Conservation (phyloP, 1,140 invertebrate species). For the Hyles vespertilio region DNA sequence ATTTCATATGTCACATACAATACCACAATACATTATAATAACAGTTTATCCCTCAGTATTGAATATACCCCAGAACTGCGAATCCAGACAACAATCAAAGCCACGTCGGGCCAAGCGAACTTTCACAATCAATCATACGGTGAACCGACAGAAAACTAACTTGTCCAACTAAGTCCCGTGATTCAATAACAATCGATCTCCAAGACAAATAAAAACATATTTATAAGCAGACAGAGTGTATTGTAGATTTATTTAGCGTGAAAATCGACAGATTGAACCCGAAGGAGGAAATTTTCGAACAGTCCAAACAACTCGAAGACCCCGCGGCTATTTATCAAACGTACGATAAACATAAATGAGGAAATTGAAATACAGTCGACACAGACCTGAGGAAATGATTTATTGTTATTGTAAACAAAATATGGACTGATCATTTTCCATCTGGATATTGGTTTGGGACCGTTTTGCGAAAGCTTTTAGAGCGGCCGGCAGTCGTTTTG, state of each 20-base stretch:
- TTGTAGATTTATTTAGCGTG: conserved; percentile 59
- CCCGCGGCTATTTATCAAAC: conserved; percentile 67
- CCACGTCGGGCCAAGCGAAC: no score
- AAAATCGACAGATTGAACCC: conserved; percentile 44
- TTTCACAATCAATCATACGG: no score
- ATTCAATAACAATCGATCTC: neutral
- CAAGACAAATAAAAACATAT: conserved; percentile 60
- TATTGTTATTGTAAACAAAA: conserved; percentile 70
- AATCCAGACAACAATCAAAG: no score
- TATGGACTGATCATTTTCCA: conserved; percentile 67
- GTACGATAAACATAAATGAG: conserved; percentile 65
- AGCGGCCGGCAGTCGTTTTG: no score
- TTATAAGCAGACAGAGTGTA: conserved; percentile 28
- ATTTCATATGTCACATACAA: no score
- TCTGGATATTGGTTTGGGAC: conserved; percentile 54
- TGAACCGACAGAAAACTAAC: no score
- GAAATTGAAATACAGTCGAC: conserved; percentile 72
- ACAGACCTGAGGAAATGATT: conserved; percentile 61
- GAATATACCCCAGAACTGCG: no score
- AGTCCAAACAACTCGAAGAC: conserved; percentile 43
- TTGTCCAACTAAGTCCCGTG: no score
- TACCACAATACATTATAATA: no score
- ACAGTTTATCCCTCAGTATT: no score
- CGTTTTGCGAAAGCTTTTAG: conserved; percentile 1
- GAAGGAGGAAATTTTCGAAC: conserved; percentile 31